Evolutionary conservation across 2,113 vertebrate species (phyloP), one percentile per base, ranked within the genome.

Genomic region (Pleuronectes platessa): DNA sequence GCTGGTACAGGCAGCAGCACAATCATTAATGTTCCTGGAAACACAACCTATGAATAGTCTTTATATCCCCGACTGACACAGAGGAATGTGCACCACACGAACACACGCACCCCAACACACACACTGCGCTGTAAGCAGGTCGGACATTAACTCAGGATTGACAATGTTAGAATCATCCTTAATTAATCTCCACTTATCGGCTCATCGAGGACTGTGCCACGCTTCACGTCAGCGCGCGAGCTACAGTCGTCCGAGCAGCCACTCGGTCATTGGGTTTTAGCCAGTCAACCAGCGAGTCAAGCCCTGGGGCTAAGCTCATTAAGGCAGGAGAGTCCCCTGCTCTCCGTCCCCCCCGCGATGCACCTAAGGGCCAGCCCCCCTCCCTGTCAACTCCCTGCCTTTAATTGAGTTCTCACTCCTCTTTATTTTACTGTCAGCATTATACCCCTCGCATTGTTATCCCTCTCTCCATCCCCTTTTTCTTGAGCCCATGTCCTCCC

Each of bases 361-460:
- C 85, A 90, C 86, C 87, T 90, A 71, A 88, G 81, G 86, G 87
- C 86, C 72, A 79, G 31, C 31, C 93, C 76, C 76, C 93, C 93
- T 91, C 93, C 88, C 95, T 94, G 95, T 93, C 96, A 95, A 93
- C 95, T 95, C 88, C 93, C 91, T 92, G 94, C 88, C 92, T 96
- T 95, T 95, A 96, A 97, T 95, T 96, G 95, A 96, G 94, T 95
- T 94, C 93, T 94, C 92, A 93, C 88, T 92, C 84, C 71, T 91
- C 86, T 95, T 92, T 91, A 94, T 96, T 95, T 96, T 96, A 96
- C 92, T 92, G 89, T 95, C 94, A 96, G 92, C 92, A 92, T 85
- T 94, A 88, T 92, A 88, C 85, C 88, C 69, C 58, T 90, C 83
- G 78, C 80, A 84, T 93, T 93, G 89, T 94, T 90, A 90, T 89